phyloP scores from a whole-genome alignment of 2,888 invertebrate species.

The Acanthoscelides obtectus region DNA sequence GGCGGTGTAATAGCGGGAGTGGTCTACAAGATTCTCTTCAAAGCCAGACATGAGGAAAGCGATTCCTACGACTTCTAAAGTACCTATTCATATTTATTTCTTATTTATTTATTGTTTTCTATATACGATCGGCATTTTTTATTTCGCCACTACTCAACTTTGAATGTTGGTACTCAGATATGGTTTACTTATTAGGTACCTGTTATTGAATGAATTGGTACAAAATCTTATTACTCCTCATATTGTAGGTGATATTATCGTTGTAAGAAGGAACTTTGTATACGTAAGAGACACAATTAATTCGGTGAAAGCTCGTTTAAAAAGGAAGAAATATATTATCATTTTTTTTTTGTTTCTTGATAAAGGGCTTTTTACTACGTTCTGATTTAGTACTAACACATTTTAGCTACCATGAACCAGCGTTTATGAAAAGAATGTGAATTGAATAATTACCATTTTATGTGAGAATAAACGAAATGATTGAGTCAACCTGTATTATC shows the following conservation, averaged over 20 bases:
- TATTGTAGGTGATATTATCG: not conserved
- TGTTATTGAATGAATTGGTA: not conserved
- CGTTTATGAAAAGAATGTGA: too few relatives aligned
- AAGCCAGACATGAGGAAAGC: constrained; percentile 66
- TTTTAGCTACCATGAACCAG: too few relatives aligned
- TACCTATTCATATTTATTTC: not conserved
- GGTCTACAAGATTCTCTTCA: constrained; percentile 54
- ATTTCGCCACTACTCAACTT: too few relatives aligned
- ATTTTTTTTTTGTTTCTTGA: too few relatives aligned
- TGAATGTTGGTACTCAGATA: too few relatives aligned
- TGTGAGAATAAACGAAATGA: too few relatives aligned
- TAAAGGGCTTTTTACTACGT: too few relatives aligned
- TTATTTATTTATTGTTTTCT: not conserved
- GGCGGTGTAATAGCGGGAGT: constrained; percentile 55
- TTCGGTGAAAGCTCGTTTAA: not conserved
- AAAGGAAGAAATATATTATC: too few relatives aligned
- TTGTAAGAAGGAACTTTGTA: not conserved
- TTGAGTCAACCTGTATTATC: too few relatives aligned
- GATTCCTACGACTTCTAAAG: constrained; percentile 75
- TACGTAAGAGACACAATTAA: not conserved
- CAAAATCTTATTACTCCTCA: not conserved
- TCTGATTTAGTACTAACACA: too few relatives aligned
- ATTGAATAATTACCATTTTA: too few relatives aligned
- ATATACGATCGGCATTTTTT: not conserved
- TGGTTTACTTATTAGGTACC: not conserved